These are phyloP conservation scores for Anneissia japonica DNA, from an alignment of 35 echinoderm and acorn worm species.

Conservation along the genomic window DNA sequence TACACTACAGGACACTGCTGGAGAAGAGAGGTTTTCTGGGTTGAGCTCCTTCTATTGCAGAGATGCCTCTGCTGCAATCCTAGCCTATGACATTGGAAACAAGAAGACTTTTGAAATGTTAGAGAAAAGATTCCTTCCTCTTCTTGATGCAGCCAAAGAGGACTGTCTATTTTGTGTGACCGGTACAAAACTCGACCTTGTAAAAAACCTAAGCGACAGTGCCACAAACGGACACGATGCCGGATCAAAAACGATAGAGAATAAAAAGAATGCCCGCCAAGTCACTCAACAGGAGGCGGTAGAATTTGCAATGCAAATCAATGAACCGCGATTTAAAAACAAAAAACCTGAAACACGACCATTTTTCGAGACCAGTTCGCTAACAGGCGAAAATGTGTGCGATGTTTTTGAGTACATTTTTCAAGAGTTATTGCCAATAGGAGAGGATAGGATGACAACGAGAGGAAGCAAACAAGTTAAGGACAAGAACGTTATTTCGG, in stretches of 20 bases:
- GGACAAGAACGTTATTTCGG: background rate
- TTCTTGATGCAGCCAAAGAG: slow-evolving; percentile 78
- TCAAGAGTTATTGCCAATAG: slow-evolving; percentile 41
- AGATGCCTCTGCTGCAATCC: slow-evolving; percentile 86
- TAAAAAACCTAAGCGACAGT: background rate
- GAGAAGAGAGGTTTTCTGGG: slow-evolving; percentile 89
- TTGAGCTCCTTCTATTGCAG: slow-evolving; percentile 98
- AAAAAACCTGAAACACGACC: slow-evolving; percentile 23
- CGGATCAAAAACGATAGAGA: background rate
- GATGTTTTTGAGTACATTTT: slow-evolving; percentile 97
- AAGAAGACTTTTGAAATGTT: slow-evolving; percentile 72
- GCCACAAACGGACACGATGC: background rate
- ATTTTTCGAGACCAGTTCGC: slow-evolving; percentile 87
- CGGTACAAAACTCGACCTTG: slow-evolving; percentile 77
- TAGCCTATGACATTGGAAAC: slow-evolving; percentile 82
- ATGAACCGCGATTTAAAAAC: slow-evolving; percentile 42
- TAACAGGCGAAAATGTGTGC: slow-evolving; percentile 70
- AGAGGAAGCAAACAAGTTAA: background rate
- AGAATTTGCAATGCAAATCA: slow-evolving; percentile 57
- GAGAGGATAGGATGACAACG: background rate
- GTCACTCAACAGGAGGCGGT: slow-evolving; percentile 53
- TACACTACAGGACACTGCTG: slow-evolving; percentile 81
- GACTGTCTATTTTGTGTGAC: slow-evolving; percentile 71
- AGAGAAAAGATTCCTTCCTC: slow-evolving; percentile 69
- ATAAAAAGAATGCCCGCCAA: background rate